Conservation (phyloP, 2,888 invertebrate genomes). For the Leptinotarsa juncta region DNA sequence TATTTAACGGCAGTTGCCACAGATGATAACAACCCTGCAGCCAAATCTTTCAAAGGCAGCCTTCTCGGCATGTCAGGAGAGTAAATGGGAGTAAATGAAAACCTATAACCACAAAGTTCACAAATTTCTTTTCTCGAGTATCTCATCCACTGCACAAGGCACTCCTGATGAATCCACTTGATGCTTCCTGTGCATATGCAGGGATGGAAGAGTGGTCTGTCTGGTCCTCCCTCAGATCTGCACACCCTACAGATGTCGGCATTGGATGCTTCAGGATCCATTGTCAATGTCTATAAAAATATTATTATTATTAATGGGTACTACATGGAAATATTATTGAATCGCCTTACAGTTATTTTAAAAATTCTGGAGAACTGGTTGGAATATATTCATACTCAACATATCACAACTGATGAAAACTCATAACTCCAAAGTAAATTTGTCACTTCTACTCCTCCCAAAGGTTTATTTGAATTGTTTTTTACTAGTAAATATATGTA, state of each 20-base stretch:
- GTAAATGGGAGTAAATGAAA: conserved; percentile 98
- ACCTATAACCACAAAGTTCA: conserved; percentile 96
- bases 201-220: conserved; percentile 96
- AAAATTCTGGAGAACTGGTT: background rate
- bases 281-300: conserved; percentile 36
- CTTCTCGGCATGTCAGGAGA: conserved; percentile 99
- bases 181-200: conserved; percentile 99
- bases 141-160: conserved; percentile 98
- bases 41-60: conserved; percentile 91
- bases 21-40: conserved; percentile 89
- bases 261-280: conserved; percentile 69
- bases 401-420: background rate
- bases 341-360: background rate
- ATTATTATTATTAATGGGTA: background rate
- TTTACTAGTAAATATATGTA: background rate
- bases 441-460: background rate
- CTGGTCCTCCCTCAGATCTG: conserved; percentile 91
- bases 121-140: conserved; percentile 99
- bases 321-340: background rate
- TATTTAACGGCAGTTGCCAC: conserved; percentile 93
- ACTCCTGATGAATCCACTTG: conserved; percentile 99
- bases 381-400: background rate
- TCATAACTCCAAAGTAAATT: background rate
- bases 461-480: background rate
- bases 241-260: conserved; percentile 98